Evolutionary conservation across 2,888 invertebrate species (phyloP).

Genomic region (Thymelicus sylvestris): DNA sequence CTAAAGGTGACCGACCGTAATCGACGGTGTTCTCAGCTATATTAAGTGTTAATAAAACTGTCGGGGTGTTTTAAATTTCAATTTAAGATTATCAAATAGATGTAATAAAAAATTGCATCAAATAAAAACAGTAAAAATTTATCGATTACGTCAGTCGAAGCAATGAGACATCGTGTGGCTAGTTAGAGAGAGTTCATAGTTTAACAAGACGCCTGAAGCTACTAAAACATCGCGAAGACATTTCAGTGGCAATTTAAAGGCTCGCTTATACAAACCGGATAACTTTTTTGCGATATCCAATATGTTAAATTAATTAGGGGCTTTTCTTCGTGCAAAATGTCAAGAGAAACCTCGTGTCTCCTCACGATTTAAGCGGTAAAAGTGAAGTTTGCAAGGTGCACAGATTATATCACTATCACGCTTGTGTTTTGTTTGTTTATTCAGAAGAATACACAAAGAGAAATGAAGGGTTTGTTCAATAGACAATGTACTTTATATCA

Average conservation of each 20-base stretch:
- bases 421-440: conserved; percentile 1
- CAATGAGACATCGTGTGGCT: too few species aligned
- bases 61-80: too few species aligned
- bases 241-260: conserved; percentile 4
- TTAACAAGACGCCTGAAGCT: not conserved
- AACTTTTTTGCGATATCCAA: conserved; percentile 23
- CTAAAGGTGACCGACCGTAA: too few species aligned
- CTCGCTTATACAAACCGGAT: conserved; percentile 12
- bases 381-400: not conserved
- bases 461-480: not conserved
- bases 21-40: too few species aligned
- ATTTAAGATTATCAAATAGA: too few species aligned
- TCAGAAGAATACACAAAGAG: not conserved
- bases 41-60: too few species aligned
- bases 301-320: conserved; percentile 31
- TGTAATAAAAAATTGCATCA: too few species aligned
- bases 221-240: not conserved
- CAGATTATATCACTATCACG: conserved; percentile 24
- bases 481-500: too few species aligned
- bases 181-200: not conserved
- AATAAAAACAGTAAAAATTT: too few species aligned
- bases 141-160: too few species aligned
- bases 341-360: conserved; percentile 25
- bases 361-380: conserved; percentile 13
- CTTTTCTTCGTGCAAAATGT: conserved; percentile 28